Percentiles rank a stretch among this genome's conserved stretches.
Conservation (phyloP, 2,113 vertebrate species). For the Scatophagus argus region DNA sequence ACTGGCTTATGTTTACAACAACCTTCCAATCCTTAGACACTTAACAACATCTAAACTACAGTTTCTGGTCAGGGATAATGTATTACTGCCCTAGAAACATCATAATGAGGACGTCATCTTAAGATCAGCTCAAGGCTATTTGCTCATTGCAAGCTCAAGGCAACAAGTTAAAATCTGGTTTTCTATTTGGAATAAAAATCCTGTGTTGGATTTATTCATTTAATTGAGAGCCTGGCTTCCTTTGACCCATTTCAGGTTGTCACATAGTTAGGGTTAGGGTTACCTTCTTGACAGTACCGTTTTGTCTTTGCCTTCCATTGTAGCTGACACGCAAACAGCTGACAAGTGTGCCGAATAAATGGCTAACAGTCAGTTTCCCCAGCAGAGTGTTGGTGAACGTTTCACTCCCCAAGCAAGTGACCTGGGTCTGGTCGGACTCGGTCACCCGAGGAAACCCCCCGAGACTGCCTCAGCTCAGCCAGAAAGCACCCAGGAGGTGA, state of each 20-base stretch:
- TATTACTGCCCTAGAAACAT: background rate
- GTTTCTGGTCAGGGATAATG: background rate
- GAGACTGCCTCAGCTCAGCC: constrained; percentile 50
- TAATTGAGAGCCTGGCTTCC: background rate
- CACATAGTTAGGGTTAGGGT: background rate
- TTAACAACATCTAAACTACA: background rate
- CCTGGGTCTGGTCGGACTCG: constrained; percentile 33
- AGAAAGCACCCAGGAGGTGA: constrained; percentile 62
- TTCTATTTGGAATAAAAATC: background rate
- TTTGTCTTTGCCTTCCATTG: background rate
- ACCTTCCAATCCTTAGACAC: background rate
- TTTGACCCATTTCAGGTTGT: background rate
- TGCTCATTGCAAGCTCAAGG: background rate
- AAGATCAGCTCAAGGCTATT: background rate
- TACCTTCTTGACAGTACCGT: background rate
- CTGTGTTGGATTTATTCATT: background rate
- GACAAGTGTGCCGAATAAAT: constrained; percentile 59
- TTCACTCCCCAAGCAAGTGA: constrained; percentile 41
- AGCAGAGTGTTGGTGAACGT: constrained; percentile 38
- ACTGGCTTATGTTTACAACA: background rate
- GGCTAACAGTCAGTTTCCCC: constrained; percentile 46
- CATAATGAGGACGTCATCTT: background rate
- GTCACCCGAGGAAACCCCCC: constrained; percentile 51
- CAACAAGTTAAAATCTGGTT: background rate
- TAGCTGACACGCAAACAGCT: constrained; percentile 46